These are phyloP conservation scores for Sander vitreus DNA, from an alignment of 2,113 vertebrate genomes.

Conservation along the genomic window DNA sequence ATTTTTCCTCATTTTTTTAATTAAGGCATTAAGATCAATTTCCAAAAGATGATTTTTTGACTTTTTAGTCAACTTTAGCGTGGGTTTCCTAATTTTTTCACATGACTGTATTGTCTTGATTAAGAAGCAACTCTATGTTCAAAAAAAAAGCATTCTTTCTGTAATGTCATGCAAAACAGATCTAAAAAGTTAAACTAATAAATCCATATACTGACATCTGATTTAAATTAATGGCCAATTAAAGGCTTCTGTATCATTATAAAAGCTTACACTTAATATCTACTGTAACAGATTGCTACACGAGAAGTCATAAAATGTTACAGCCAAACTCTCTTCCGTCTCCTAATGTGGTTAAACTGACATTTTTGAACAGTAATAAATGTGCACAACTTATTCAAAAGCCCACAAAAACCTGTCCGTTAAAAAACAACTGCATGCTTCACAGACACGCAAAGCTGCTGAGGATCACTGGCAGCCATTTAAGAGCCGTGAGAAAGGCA, in stretches of 20 bases:
- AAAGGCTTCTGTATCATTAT: constrained; percentile 45
- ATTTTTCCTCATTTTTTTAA: too few relatives aligned
- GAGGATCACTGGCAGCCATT: constrained; percentile 77
- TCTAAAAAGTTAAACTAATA: constrained; percentile 29
- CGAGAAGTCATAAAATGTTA: constrained; percentile 45
- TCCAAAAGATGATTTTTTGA: too few relatives aligned
- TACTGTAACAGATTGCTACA: constrained; percentile 34
- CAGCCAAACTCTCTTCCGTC: constrained; percentile 46
- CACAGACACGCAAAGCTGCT: constrained; percentile 51
- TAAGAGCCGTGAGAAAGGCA: constrained; percentile 78
- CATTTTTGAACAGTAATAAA: constrained; percentile 59
- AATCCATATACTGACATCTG: constrained; percentile 42
- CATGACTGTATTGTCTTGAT: constrained; percentile 63
- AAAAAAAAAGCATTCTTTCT: neutral
- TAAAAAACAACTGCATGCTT: constrained; percentile 59
- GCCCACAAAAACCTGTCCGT: constrained; percentile 59
- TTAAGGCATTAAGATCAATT: too few relatives aligned
- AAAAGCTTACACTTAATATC: constrained; percentile 11
- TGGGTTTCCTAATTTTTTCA: too few relatives aligned
- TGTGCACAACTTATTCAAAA: constrained; percentile 67
- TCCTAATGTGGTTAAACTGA: constrained; percentile 55
- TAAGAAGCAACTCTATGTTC: constrained; percentile 4
- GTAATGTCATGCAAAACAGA: constrained; percentile 17
- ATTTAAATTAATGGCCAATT: constrained; percentile 51
- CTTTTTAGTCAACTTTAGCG: too few relatives aligned